These are phyloP conservation scores for Notothenia rossii DNA, from an alignment of 2,113 vertebrate genomes.

Conservation along the genomic window DNA sequence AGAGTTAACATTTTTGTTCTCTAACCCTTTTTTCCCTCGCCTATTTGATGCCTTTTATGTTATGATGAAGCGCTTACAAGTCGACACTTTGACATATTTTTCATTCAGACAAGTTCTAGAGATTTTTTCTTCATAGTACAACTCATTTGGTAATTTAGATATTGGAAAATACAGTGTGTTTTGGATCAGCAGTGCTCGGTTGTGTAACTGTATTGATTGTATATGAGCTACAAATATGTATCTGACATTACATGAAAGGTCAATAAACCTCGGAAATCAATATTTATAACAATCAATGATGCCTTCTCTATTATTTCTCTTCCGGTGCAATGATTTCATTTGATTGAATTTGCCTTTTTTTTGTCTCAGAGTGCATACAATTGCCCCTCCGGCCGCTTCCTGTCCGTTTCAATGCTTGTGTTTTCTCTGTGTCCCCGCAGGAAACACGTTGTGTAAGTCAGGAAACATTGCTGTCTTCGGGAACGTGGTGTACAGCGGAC, in stretches of 20 bases:
- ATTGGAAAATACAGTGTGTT: not conserved
- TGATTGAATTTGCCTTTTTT: constrained; percentile 57
- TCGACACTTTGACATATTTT: not conserved
- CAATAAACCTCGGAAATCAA: constrained; percentile 70
- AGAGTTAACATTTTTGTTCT: too few species aligned
- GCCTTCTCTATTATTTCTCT: constrained; percentile 63
- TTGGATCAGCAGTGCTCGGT: constrained; percentile 12
- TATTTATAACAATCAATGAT: constrained; percentile 71
- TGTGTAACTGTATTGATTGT: constrained; percentile 47
- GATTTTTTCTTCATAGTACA: not conserved
- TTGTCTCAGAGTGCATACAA: not conserved
- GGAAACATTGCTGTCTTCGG: constrained; percentile 83
- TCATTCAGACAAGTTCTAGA: too few species aligned
- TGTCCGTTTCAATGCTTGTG: constrained; percentile 56
- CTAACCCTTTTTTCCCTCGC: too few species aligned
- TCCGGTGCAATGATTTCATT: constrained; percentile 60
- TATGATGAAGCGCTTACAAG: not conserved
- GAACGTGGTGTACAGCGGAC: constrained; percentile 81
- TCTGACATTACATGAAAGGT: constrained; percentile 59
- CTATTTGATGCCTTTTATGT: too few species aligned
- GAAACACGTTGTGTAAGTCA: constrained; percentile 83
- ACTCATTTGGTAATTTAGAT: constrained; percentile 14
- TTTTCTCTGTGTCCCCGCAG: constrained; percentile 63
- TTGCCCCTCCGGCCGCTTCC: constrained; percentile 24
- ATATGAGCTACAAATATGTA: constrained; percentile 39